Percentiles rank a stretch among this genome's conserved stretches.
phyloP scores from a whole-genome alignment of 1,140 invertebrate genomes.

The Macrosteles quadrilineatus region DNA sequence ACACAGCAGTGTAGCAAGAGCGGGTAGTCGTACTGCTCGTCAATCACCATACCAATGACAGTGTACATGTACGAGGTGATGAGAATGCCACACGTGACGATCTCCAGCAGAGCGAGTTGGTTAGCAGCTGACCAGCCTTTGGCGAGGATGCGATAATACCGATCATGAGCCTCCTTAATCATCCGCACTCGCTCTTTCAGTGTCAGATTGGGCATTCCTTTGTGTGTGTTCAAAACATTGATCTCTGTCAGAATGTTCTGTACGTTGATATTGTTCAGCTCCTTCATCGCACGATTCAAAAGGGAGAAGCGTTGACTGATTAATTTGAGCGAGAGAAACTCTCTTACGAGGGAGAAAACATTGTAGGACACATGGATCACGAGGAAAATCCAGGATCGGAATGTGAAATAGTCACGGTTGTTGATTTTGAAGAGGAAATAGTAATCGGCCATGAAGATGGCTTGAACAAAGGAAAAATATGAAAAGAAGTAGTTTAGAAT shows the following conservation, averaged over 20 bases:
- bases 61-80: constrained; percentile 26
- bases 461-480: neutral
- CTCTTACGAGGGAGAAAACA: neutral
- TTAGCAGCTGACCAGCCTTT: neutral
- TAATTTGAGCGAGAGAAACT: neutral
- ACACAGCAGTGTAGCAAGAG: constrained; percentile 4
- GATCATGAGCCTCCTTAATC: constrained; percentile 16
- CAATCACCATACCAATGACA: constrained; percentile 21
- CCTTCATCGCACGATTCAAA: neutral
- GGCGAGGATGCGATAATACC: neutral
- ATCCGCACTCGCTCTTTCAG: constrained; percentile 2
- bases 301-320: neutral
- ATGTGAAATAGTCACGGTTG: neutral
- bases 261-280: constrained; percentile 3
- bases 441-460: neutral
- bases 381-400: neutral
- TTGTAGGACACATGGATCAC: neutral
- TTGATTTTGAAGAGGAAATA: constrained; percentile 2
- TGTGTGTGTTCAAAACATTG: neutral
- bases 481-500: too few relatives aligned
- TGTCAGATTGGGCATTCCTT: neutral
- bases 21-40: neutral
- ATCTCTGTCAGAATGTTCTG: neutral
- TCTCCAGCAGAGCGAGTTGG: neutral
- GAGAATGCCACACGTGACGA: constrained; percentile 11